Evolutionary conservation across 1,140 invertebrate genomes (phyloP), one percentile per base, ranked within the genome.

Genomic region (Melipona quadrifasciata): DNA sequence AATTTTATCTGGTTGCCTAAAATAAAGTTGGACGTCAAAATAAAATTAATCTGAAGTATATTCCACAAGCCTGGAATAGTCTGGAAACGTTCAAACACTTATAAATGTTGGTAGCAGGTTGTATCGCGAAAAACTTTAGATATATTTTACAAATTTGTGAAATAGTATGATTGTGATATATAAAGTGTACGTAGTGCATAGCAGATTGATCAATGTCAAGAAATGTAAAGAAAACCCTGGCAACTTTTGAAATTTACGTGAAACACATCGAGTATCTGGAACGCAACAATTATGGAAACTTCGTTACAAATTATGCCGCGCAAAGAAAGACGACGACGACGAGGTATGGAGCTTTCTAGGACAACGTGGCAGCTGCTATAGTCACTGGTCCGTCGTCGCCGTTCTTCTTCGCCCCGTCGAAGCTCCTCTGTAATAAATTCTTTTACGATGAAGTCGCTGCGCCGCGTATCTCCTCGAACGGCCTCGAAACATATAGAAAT

Each of bases 391-490:
- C 31, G 5, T 21, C 65, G n/a, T 24, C 27, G 24, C n/a, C 65
- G 19, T 65, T 31, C 19, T 11, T 3, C 1, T 31, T 24, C 34
- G 10, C 4, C 24, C 0, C 71, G 55, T 80, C 65, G n/a, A 73
- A 24, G 19, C 57, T 24, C 39, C 39, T 14, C 39, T 47, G 17
- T 64, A 64, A 53, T 81, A 64, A 81, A 81, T 74, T 74, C 70
- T 57, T 51, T 81, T 81, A 81, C 31, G 77, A 27, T 6, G 24
- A 76, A 68, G n/a, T 55, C 39, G 17, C 58, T 57, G 31, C 27
- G 8, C 10, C 55, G 68, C 31, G 19, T 34, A 34, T 17, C n/a
- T 21, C 10, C 31, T 24, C 31, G 27, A 34, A 75, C 27, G 31
- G 0, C 3, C 21, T 47, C 1, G 55, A 12, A 19, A 39, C 21